These are phyloP conservation scores for Tursiops truncatus DNA, from an alignment of 2,113 vertebrate species.

Conservation along the genomic window DNA sequence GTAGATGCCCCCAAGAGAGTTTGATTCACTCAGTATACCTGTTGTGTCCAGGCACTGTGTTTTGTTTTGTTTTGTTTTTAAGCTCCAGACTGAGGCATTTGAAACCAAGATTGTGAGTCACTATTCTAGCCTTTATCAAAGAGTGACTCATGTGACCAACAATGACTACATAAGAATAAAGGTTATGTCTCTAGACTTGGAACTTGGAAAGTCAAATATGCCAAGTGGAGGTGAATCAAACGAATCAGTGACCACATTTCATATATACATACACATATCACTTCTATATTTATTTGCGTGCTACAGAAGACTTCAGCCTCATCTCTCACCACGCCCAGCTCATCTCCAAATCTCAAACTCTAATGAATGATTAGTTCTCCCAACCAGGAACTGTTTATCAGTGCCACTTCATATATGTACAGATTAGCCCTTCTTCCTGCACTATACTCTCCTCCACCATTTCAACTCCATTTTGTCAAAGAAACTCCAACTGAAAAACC, in stretches of 20 bases:
- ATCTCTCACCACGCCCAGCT: not conserved
- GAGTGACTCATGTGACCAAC: not conserved
- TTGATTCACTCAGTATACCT: not conserved
- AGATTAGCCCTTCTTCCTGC: not conserved
- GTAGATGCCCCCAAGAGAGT: not conserved
- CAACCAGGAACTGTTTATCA: not conserved
- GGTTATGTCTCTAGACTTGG: not conserved
- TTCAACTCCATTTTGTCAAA: not conserved
- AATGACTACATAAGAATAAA: not conserved
- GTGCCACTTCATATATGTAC: no score
- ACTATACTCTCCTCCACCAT: not conserved
- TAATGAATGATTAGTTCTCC: not conserved
- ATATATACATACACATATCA: fast-evolving
- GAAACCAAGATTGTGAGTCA: not conserved
- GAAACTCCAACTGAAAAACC: not conserved
- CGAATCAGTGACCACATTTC: not conserved
- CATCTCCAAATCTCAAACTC: not conserved
- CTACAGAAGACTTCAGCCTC: not conserved
- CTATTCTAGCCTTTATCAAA: not conserved
- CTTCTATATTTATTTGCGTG: not conserved
- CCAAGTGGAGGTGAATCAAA: not conserved
- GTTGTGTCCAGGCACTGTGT: not conserved
- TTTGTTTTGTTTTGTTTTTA: not conserved
- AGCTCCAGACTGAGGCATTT: not conserved
- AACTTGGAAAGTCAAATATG: not conserved